Base-by-base conservation (phyloP, 2,113 vertebrate genomes). In the Cacatua alba region DNA sequence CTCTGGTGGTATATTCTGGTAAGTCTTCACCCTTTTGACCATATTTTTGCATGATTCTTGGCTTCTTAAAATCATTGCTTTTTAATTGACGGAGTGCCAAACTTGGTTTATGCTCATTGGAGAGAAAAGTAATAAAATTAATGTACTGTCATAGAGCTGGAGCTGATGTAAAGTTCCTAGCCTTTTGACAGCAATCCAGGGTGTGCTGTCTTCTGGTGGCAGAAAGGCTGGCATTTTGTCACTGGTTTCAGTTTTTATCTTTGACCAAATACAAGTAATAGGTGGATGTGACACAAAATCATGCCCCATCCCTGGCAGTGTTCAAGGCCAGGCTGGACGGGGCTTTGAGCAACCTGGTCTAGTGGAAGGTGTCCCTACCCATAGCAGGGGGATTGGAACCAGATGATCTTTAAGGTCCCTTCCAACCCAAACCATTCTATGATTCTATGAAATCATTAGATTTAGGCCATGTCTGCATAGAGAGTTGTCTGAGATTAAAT, bases 391-490 rank as follows among this genome's bases (percentile, higher is more conserved):
- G 33, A 35, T 59, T 59, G 33, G 33, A 35, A 59, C 57, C 57
- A 35, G 23, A 35, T 59, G 33, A 35, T 59, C 57, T 59, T 59
- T 59, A 35, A 16, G 57, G 57, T 59, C 57, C 57, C 57, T 59
- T 59, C 57, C 57, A 59, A 59, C 21, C 33, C 33, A 15, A 24
- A 35, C 57, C 21, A 35, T 35, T 59, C 57, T 24, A 59, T 23
- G 33, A 59, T 21, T 59, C 57, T 35, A 59, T n/a, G 57, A 59
- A 59, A 59, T 59, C 18, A 25, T 62, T 77, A 62, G 53, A 37
- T 63, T 87, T 75, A 75, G 71, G 21, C 46, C 51, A 29, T 59
- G 17, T 17, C 43, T 1, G 0, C 0, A 0, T 28, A 64, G 23
- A 12, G 8, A 85, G 6, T 46, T 85, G 21, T 68, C 43, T 33